Evolutionary conservation across 2,113 vertebrate genomes (phyloP).

Genomic region (Struthio camelus): DNA sequence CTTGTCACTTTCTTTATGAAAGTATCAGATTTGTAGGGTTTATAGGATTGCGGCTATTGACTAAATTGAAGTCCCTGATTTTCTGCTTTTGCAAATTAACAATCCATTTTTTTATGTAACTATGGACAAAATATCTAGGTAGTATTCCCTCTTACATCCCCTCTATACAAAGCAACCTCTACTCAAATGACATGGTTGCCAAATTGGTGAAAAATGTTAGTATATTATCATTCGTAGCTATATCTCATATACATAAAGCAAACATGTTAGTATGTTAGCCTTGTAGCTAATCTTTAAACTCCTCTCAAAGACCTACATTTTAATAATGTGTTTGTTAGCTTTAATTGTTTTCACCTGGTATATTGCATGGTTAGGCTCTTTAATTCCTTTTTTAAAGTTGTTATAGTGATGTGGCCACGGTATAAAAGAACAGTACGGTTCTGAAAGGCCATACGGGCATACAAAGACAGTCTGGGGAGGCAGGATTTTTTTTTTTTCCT

Average conservation of each 20-base stretch:
- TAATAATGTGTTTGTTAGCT: not conserved
- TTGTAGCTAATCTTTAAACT: not conserved
- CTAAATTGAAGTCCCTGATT: not conserved
- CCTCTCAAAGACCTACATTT: not conserved
- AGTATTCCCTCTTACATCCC: not conserved
- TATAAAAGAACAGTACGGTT: not conserved
- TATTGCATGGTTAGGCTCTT: rapidly evolving
- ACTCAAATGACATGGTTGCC: not conserved
- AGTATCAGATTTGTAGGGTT: not conserved
- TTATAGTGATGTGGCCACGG: not conserved
- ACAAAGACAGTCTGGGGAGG: not conserved
- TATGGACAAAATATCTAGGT: not conserved
- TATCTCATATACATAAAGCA: not conserved
- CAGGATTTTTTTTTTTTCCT: not conserved
- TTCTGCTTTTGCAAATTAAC: slow-evolving; percentile 1
- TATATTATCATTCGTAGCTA: not conserved
- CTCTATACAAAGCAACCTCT: not conserved
- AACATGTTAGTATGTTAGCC: not conserved
- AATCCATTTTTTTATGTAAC: not conserved
- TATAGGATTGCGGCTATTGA: not conserved
- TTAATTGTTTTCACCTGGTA: rapidly evolving
- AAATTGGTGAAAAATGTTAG: not conserved
- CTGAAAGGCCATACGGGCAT: not conserved
- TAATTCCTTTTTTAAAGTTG: not conserved
- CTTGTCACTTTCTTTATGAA: slow-evolving; percentile 15